Percentiles rank a stretch among this genome's conserved stretches.
Evolutionary conservation across 2,113 vertebrate genomes (phyloP).

Genomic region (Odocoileus virginianus): DNA sequence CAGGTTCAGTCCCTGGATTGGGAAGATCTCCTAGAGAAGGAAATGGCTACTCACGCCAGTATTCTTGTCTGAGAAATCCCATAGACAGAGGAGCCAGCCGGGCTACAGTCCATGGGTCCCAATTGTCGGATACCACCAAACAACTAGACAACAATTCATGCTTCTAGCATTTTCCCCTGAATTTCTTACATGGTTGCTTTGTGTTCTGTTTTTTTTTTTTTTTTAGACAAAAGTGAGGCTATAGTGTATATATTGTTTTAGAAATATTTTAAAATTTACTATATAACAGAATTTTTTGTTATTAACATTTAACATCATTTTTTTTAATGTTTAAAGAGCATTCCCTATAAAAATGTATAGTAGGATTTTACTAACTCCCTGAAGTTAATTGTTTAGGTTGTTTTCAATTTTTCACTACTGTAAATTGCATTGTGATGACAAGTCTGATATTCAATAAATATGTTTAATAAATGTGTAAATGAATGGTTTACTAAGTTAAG

Average conservation of each 20-base stretch:
- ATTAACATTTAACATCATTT: conserved; percentile 20
- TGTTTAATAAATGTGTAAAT: not conserved
- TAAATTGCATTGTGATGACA: not conserved
- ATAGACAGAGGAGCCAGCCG: not conserved
- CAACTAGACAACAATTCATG: not conserved
- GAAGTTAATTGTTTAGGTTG: not conserved
- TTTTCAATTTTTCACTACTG: conserved; percentile 7
- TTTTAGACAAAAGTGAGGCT: not conserved
- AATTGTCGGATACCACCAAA: not conserved
- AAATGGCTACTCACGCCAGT: not conserved
- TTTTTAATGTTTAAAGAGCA: not conserved
- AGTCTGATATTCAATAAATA: conserved; percentile 20
- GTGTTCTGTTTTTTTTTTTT: not conserved
- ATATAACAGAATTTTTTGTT: not conserved
- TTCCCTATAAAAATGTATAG: not conserved
- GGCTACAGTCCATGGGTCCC: not conserved
- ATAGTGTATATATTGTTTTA: not conserved
- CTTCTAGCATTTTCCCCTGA: not conserved
- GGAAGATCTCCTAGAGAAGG: not conserved
- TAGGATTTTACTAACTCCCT: conserved; percentile 3
- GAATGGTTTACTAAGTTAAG: not conserved
- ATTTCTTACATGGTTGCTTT: not conserved
- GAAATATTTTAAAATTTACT: not conserved
- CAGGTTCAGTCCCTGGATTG: not conserved
- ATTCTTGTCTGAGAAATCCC: not conserved